Conservation (phyloP, 2,888 invertebrate genomes). For the Dastarcus helophoroides region DNA sequence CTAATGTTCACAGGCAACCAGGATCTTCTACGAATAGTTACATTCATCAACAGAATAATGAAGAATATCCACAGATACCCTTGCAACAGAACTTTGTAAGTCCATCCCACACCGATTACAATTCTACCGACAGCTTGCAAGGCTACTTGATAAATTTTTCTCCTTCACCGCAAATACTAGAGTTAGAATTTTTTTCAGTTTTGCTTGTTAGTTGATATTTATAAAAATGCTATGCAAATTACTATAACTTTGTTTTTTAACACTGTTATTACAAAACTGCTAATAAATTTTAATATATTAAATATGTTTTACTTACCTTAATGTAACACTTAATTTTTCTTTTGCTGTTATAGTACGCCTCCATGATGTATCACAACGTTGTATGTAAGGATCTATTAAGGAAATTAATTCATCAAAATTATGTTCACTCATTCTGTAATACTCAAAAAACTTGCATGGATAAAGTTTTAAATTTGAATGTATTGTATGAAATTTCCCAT, state of each 20-base stretch:
- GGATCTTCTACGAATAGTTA: slow-evolving; percentile 8
- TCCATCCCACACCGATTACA: slow-evolving; percentile 7
- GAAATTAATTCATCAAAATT: slow-evolving; percentile 10
- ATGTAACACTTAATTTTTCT: slow-evolving; percentile 10
- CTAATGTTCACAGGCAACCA: too few relatives aligned
- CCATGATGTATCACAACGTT: slow-evolving; percentile 9
- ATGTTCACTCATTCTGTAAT: slow-evolving; percentile 11
- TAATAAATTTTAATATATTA: background rate
- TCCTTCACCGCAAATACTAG: slow-evolving; percentile 9
- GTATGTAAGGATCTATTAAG: slow-evolving; percentile 10
- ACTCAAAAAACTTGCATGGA: slow-evolving; percentile 11
- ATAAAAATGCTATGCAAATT: too few relatives aligned
- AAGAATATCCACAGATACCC: background rate
- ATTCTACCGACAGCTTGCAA: slow-evolving; percentile 7
- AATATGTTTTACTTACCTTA: slow-evolving; percentile 9
- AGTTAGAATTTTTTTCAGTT: too few relatives aligned
- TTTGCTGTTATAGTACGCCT: slow-evolving; percentile 10
- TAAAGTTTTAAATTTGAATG: slow-evolving; percentile 12
- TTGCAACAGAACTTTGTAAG: slow-evolving; percentile 6
- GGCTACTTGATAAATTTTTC: slow-evolving; percentile 9
- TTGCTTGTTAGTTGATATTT: too few relatives aligned
- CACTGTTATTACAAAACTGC: background rate
- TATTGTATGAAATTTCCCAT: slow-evolving; percentile 13
- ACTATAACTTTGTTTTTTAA: slow-evolving; percentile 7
- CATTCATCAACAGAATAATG: background rate